Base-by-base conservation (phyloP, 2,797 vertebrate species). In the Clamator glandarius region DNA sequence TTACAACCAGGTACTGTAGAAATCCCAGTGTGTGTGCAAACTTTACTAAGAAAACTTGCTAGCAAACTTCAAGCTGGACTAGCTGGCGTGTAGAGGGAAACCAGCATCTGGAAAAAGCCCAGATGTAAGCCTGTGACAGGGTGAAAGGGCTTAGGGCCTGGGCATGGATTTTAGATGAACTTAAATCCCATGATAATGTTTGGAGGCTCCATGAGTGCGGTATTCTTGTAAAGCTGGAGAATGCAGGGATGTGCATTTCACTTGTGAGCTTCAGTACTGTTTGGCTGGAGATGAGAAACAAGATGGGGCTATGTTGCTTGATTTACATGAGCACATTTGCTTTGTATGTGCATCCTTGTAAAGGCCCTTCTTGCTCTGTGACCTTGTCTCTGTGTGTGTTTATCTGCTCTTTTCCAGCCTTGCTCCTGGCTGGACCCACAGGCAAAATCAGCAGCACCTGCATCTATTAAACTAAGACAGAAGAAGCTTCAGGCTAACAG, bases 211-310 rank as follows among this genome's bases (percentile, higher is more conserved):
- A 0, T 63, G 17, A 8, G 5, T 0, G 1, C 12, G 12, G 28
- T 44, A 35, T n/a, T 51, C 54, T 25, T 21, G 54, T 68, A 73
- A 52, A 61, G 20, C 15, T 28, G 61, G 24, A 12, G 66, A 18
- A 33, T 1, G 18, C 0, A 1, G 41, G 20, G 15, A 3, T 33
- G 54, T 18, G 6, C 0, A 0, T 52, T 9, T 42, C 0, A 0
- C 12, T 36, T 25, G 21, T 26, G 74, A 28, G 7, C 57, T 44
- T 4, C 1, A 8, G 15, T 39, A 31, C 42, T 15, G 26, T n/a
- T 36, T 0, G 5, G 9, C 39, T 55, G 57, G 59, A 57, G 55
- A 18, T 3, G 13, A 58, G 80, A 21, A 54, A 20, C 31, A 16
- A 26, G 54, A 1, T 35, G 50, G 31, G 62, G 24, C 67, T 46